Percentiles rank a stretch among this genome's conserved stretches.
phyloP scores from a whole-genome alignment of 2,888 invertebrate genomes.

The Andrena hattorfiana region DNA sequence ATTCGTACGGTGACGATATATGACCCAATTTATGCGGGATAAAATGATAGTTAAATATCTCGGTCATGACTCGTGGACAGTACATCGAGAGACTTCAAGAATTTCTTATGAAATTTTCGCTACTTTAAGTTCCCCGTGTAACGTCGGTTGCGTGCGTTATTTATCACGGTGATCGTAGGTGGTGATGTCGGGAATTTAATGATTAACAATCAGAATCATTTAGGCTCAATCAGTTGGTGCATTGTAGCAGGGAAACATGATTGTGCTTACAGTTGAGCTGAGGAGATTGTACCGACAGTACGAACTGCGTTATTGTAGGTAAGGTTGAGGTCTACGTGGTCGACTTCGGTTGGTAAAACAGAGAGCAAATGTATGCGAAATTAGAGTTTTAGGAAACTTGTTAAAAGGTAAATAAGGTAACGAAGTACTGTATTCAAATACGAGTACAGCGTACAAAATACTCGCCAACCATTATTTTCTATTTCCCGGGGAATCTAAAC shows the following conservation, averaged over 20 bases:
- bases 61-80: background rate
- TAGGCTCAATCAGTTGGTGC: slow-evolving; percentile 81
- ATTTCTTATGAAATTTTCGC: background rate
- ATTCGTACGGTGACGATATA: background rate
- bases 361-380: background rate
- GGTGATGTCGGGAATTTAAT: slow-evolving; percentile 67
- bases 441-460: background rate
- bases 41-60: slow-evolving; percentile 4
- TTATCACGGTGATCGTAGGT: background rate
- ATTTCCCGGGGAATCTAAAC: background rate
- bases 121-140: background rate
- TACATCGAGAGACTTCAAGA: background rate
- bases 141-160: background rate
- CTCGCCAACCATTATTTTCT: background rate
- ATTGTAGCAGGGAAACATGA: slow-evolving; percentile 77
- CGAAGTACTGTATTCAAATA: no score
- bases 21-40: background rate
- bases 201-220: slow-evolving; percentile 81
- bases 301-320: slow-evolving; percentile 23
- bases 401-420: no score
- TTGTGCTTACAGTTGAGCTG: slow-evolving; percentile 59
- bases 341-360: background rate
- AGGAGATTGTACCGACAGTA: slow-evolving; percentile 43
- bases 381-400: background rate
- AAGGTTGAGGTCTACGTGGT: slow-evolving; percentile 26